A percentile compares a stretch with the other conserved stretches of the same genome.
These are phyloP conservation scores for Anaspis maculata DNA, from an alignment of 2,888 invertebrate species.

Conservation along the genomic window DNA sequence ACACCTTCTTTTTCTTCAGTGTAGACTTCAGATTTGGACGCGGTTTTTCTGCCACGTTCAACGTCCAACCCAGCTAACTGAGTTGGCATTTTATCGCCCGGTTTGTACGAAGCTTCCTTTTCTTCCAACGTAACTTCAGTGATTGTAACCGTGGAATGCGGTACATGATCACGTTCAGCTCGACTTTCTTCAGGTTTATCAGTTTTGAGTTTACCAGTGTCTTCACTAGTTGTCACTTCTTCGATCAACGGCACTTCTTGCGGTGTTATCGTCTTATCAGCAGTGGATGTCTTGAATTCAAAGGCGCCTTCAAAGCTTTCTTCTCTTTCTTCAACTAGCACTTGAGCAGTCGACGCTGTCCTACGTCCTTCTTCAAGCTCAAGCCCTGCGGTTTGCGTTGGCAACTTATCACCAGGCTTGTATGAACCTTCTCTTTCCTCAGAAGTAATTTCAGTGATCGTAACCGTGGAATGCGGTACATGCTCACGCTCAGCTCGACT, in stretches of 20 bases:
- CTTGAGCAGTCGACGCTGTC: conserved; percentile 32
- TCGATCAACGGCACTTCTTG: conserved; percentile 9
- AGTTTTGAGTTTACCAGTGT: conserved; percentile 17
- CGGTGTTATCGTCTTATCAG: conserved; percentile 16
- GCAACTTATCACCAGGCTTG: conserved; percentile 21
- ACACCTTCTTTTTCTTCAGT: conserved; percentile 28
- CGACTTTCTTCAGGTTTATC: conserved; percentile 17
- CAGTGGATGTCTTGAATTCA: conserved; percentile 30
- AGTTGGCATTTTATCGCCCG: conserved; percentile 8
- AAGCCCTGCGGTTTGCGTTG: conserved; percentile 28
- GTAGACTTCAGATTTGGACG: conserved; percentile 18
- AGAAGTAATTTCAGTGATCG: conserved; percentile 14
- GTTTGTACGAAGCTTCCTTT: conserved; percentile 15
- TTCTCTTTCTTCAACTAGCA: conserved; percentile 32
- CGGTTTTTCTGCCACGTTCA: conserved; percentile 10
- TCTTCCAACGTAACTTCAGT: conserved; percentile 23
- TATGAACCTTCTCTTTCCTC: conserved; percentile 28
- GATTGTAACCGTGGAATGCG: conserved; percentile 37
- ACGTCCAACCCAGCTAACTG: conserved; percentile 11
- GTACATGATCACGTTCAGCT: conserved; percentile 21
- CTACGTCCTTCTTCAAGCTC: conserved; percentile 29
- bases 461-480: conserved; percentile 10
- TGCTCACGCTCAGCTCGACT: conserved; percentile 4
- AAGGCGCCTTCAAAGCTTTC: conserved; percentile 18
- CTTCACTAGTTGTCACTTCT: conserved; percentile 25